Conservation (phyloP, 2,113 vertebrate genomes). For the Sterna hirundo region DNA sequence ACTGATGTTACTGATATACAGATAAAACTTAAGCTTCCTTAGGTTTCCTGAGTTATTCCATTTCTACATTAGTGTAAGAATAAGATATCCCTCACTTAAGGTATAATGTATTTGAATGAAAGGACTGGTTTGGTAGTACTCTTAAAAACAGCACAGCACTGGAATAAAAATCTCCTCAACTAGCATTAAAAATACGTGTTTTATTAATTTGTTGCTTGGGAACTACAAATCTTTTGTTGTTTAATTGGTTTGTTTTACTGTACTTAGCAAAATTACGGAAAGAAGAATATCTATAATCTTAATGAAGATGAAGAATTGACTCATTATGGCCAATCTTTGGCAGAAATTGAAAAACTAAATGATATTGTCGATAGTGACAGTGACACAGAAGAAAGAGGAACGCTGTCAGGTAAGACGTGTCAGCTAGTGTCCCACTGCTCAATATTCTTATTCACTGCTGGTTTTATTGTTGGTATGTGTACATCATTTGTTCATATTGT, state of each 20-base stretch:
- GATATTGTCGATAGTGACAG: slow-evolving; percentile 87
- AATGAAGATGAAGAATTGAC: slow-evolving; percentile 97
- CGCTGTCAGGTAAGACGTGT: slow-evolving; percentile 83
- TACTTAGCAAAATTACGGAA: slow-evolving; percentile 82
- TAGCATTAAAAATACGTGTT: neutral
- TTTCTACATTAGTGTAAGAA: neutral
- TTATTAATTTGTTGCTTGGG: neutral
- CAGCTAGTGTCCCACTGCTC: neutral
- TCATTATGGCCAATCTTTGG: slow-evolving; percentile 93
- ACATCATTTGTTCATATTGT: neutral
- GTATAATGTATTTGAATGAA: neutral
- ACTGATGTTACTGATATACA: neutral
- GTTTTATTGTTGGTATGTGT: neutral
- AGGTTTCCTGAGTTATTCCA: neutral
- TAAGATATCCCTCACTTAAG: neutral
- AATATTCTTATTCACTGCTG: neutral
- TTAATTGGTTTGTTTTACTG: neutral
- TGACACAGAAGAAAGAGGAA: slow-evolving; percentile 86
- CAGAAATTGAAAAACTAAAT: slow-evolving; percentile 92
- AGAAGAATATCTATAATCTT: slow-evolving; percentile 89
- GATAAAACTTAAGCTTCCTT: neutral
- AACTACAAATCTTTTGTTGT: neutral
- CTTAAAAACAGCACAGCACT: neutral
- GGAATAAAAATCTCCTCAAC: neutral
- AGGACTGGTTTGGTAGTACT: neutral